Percentiles rank a stretch among this genome's conserved stretches.
Evolutionary conservation across 2,113 vertebrate genomes (phyloP).

Genomic region (Neogale vison): DNA sequence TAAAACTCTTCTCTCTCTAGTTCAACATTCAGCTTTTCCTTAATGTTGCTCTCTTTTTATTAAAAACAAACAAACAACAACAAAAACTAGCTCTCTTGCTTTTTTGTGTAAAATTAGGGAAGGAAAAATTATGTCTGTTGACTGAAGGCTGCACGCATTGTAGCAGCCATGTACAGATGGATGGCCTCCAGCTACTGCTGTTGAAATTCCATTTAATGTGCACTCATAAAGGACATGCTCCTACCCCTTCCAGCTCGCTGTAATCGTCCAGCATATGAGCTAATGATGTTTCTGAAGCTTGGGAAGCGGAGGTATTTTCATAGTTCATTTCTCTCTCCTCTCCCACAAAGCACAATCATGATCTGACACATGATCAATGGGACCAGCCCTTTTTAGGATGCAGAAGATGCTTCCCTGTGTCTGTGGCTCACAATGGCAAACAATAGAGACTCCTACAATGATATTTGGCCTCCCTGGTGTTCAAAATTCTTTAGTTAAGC

Average conservation of each 20-base stretch:
- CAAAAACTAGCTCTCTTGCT: background rate
- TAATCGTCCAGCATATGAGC: background rate
- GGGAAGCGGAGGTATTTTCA: background rate
- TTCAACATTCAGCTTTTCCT: background rate
- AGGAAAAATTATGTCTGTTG: background rate
- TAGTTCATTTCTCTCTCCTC: background rate
- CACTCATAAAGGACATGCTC: background rate
- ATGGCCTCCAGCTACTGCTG: no score
- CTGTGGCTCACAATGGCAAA: slow-evolving; percentile 72
- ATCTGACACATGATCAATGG: slow-evolving; percentile 27
- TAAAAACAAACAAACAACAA: background rate
- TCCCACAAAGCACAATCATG: background rate
- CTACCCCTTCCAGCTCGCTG: background rate
- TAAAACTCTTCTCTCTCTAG: background rate
- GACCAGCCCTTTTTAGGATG: slow-evolving; percentile 63
- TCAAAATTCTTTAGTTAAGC: slow-evolving; percentile 71
- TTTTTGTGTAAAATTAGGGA: background rate
- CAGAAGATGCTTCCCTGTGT: slow-evolving; percentile 55
- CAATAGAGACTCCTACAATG: slow-evolving; percentile 70
- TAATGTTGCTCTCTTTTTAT: background rate
- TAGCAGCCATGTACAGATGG: accelerated
- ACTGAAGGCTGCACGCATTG: background rate
- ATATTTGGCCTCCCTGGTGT: slow-evolving; percentile 66
- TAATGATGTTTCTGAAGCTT: background rate
- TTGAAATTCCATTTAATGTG: background rate